Evolutionary conservation across 2,888 invertebrate species (phyloP).

Genomic region (Melanargia galathea): DNA sequence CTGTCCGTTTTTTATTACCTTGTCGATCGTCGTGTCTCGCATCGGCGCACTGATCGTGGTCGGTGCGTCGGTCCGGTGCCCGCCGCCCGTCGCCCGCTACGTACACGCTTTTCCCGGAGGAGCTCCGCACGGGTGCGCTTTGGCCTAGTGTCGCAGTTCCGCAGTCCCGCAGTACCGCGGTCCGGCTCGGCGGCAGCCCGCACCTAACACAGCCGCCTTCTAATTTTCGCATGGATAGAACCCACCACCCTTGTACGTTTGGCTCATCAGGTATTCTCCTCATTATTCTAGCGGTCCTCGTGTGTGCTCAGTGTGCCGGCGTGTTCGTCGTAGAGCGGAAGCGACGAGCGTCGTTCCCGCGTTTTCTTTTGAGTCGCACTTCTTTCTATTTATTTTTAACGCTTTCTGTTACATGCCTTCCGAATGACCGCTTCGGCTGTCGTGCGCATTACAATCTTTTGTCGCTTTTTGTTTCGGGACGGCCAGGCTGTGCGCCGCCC

Average conservation of each 20-base stretch:
- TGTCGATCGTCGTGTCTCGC: conserved; percentile 77
- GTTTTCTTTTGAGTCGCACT: conserved; percentile 72
- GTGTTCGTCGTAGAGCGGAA: conserved; percentile 68
- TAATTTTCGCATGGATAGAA: conserved; percentile 82
- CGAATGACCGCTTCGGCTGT: conserved; percentile 81
- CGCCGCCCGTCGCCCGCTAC: conserved; percentile 80
- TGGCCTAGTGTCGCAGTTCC: conserved; percentile 76
- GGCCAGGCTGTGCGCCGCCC: conserved; percentile 87
- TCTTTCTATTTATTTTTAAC: conserved; percentile 77
- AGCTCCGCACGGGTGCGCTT: conserved; percentile 78
- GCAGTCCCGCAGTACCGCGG: conserved; percentile 64
- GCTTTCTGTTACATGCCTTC: conserved; percentile 83
- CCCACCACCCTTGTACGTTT: conserved; percentile 81
- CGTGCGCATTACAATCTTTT: conserved; percentile 68
- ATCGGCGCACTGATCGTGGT: conserved; percentile 79
- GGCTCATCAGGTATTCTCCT: conserved; percentile 81
- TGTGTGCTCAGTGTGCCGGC: conserved; percentile 78
- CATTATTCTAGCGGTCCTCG: conserved; percentile 78
- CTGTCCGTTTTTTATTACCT: conserved; percentile 89
- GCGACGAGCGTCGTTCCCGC: conserved; percentile 64
- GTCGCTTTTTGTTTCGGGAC: conserved; percentile 78
- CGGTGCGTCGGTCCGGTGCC: conserved; percentile 78
- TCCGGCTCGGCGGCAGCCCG: conserved; percentile 77
- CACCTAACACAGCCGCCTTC: conserved; percentile 81
- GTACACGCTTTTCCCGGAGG: conserved; percentile 80